These are phyloP conservation scores for Pteropus rufus DNA, from an alignment of 2,797 vertebrate species.

Conservation along the genomic window DNA sequence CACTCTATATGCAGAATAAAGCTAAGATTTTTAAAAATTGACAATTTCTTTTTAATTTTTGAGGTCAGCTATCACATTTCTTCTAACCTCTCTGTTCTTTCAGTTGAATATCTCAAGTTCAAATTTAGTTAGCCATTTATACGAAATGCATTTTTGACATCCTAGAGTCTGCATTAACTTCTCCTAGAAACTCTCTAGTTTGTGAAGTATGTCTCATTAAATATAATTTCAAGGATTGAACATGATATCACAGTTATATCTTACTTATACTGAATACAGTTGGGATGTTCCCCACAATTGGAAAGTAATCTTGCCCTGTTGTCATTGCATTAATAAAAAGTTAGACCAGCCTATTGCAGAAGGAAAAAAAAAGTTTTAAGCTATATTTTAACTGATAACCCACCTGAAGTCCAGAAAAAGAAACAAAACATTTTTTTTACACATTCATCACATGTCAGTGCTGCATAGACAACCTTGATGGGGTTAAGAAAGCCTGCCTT, in stretches of 20 bases:
- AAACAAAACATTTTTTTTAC: background rate
- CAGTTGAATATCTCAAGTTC: constrained; percentile 9
- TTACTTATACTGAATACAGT: background rate
- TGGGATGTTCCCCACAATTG: background rate
- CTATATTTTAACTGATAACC: background rate
- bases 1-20: constrained; percentile 40
- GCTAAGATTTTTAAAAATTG: background rate
- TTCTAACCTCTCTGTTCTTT: background rate
- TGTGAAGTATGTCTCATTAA: background rate
- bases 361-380: background rate
- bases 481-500: background rate
- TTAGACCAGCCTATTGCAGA: background rate
- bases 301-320: background rate
- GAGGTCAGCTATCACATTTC: constrained; percentile 35
- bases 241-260: too few relatives aligned
- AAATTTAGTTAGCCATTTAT: background rate
- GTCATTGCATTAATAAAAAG: background rate
- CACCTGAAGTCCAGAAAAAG: background rate
- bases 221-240: background rate
- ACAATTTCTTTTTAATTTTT: constrained; percentile 39
- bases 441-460: background rate
- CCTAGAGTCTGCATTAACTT: background rate
- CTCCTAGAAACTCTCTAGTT: background rate
- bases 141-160: constrained; percentile 11
- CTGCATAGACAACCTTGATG: background rate